Evolutionary conservation across 2,888 invertebrate genomes (phyloP).

Genomic region (Parnassius mnemosyne): DNA sequence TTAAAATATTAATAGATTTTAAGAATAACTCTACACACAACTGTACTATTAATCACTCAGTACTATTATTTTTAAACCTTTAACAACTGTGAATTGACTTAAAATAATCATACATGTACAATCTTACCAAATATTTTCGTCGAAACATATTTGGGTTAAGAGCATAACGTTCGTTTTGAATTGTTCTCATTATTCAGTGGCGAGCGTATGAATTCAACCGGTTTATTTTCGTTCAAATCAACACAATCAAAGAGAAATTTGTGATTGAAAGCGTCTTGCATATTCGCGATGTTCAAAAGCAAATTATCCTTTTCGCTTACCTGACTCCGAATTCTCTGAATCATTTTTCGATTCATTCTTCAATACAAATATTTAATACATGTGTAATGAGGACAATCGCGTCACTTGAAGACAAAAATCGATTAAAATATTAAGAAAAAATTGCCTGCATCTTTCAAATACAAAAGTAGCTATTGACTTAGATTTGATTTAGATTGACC

Average conservation of each 20-base stretch:
- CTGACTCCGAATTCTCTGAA: slow-evolving; percentile 11
- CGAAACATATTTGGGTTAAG: slow-evolving; percentile 17
- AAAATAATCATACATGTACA: slow-evolving; percentile 3
- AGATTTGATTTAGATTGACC: too few species aligned
- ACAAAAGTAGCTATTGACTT: too few species aligned
- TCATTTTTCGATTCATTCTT: slow-evolving; percentile 4
- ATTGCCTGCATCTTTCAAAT: too few species aligned
- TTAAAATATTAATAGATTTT: too few species aligned
- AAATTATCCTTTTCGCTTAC: slow-evolving; percentile 13
- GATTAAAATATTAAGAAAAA: too few species aligned
- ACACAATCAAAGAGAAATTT: slow-evolving; percentile 22
- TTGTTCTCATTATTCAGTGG: slow-evolving; percentile 19
- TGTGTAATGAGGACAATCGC: not conserved
- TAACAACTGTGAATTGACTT: not conserved
- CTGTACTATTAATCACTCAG: too few species aligned
- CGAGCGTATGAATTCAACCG: slow-evolving; percentile 4
- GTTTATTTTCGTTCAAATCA: slow-evolving; percentile 20
- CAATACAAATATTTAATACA: slow-evolving; percentile 7
- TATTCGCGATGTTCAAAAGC: slow-evolving; percentile 19
- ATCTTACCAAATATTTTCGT: slow-evolving; percentile 11
- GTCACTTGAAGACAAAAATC: not conserved
- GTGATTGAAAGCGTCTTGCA: slow-evolving; percentile 8
- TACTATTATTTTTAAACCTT: too few species aligned
- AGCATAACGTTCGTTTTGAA: slow-evolving; percentile 5
- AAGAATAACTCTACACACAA: too few species aligned